These are phyloP conservation scores for Nilaparvata lugens DNA, from an alignment of 1,140 invertebrate species.

Conservation along the genomic window DNA sequence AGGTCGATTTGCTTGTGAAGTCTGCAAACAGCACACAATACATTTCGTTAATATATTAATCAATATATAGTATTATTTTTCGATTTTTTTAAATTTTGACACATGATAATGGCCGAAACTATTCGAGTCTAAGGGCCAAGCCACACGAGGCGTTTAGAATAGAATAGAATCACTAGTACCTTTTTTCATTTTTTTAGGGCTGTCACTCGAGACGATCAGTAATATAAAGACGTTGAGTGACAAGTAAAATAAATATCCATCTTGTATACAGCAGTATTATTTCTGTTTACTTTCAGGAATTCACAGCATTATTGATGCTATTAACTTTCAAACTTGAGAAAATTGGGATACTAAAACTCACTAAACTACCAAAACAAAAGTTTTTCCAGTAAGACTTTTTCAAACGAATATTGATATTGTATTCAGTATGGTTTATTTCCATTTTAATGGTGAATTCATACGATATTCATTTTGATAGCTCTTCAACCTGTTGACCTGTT, in stretches of 20 bases:
- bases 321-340: no score
- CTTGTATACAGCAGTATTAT: no score
- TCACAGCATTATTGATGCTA: no score
- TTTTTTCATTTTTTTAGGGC: background rate
- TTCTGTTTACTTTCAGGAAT: no score
- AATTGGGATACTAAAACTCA: no score
- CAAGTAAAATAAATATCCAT: no score
- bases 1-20: constrained; percentile 36
- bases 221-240: no score
- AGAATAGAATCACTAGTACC: no score
- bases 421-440: background rate
- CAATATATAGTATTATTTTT: background rate
- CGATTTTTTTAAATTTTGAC: background rate
- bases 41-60: background rate
- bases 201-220: no score
- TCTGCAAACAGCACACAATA: background rate
- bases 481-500: background rate
- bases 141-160: no score
- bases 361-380: no score
- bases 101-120: background rate
- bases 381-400: background rate
- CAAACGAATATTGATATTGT: background rate
- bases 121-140: background rate
- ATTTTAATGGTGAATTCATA: background rate
- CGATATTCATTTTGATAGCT: background rate